Evolutionary conservation across 2,888 invertebrate species (phyloP).

Genomic region (Diplolepis rosae): DNA sequence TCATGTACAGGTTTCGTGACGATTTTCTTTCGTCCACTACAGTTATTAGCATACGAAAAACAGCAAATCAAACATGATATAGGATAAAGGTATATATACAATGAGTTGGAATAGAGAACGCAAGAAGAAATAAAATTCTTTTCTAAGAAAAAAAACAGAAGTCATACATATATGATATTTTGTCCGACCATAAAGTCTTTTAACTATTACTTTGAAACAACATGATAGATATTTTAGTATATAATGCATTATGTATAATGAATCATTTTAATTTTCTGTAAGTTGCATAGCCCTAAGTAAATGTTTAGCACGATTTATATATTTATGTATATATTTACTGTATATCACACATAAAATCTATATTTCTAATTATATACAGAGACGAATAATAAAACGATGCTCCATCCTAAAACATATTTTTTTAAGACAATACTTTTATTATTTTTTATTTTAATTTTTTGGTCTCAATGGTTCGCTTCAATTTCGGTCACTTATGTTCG

Average conservation of each 20-base stretch:
- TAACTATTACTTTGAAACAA: too few relatives aligned
- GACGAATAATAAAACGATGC: constrained; percentile 39
- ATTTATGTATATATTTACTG: too few relatives aligned
- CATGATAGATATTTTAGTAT: too few relatives aligned
- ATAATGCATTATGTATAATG: too few relatives aligned
- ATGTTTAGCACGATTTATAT: not conserved
- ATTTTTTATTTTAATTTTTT: constrained; percentile 45
- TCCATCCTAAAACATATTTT: constrained; percentile 23
- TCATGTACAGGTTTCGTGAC: not conserved
- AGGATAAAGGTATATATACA: not conserved
- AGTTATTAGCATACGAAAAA: not conserved
- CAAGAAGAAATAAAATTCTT: not conserved
- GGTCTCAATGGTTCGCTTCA: constrained; percentile 24
- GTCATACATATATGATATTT: too few relatives aligned
- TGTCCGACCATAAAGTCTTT: too few relatives aligned
- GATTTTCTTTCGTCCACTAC: not conserved
- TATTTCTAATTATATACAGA: constrained; percentile 17
- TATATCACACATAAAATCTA: too few relatives aligned
- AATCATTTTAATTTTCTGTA: too few relatives aligned
- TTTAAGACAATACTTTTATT: constrained; percentile 45
- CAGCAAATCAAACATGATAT: not conserved
- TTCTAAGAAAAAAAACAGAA: too few relatives aligned
- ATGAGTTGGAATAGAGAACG: not conserved
- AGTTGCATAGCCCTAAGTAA: not conserved
- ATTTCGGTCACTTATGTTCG: constrained; percentile 30